Conservation (phyloP, 2,113 vertebrate species). For the Orthonyx spaldingii region DNA sequence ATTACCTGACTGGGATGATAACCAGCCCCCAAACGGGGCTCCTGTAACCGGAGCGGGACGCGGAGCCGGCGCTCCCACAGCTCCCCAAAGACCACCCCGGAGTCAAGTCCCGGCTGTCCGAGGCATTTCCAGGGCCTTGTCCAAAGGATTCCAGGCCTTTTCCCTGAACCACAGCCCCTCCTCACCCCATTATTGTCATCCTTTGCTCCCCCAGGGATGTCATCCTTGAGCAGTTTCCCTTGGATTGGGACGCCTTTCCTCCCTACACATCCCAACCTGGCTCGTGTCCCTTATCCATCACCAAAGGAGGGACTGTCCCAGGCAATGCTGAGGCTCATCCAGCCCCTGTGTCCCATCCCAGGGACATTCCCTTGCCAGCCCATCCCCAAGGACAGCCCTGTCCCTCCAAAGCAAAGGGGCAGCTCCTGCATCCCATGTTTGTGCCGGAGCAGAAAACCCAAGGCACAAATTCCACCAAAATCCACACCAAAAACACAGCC, state of each 20-base stretch:
- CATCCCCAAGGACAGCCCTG: background rate
- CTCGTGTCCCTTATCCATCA: background rate
- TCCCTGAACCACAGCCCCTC: background rate
- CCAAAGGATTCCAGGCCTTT: background rate
- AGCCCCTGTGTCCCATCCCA: background rate
- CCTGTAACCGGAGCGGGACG: constrained; percentile 22
- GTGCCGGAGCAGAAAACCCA: accelerated
- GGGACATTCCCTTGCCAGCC: background rate
- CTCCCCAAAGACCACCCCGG: constrained; percentile 42
- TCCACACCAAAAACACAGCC: background rate
- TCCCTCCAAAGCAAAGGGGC: background rate
- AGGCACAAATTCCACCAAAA: background rate
- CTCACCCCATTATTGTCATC: background rate
- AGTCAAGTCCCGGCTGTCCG: background rate
- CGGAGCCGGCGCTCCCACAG: background rate
- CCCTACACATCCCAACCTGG: accelerated
- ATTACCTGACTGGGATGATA: constrained; percentile 72
- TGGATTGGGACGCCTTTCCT: background rate
- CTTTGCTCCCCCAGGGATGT: background rate
- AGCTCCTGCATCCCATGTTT: accelerated
- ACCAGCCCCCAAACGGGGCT: constrained; percentile 38
- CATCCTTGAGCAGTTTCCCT: background rate
- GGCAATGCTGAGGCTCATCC: background rate
- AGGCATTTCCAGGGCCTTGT: background rate
- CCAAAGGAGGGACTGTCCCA: background rate